phyloP scores from a whole-genome alignment of 2,888 invertebrate genomes.

The Lasioglossum leucozonium region DNA sequence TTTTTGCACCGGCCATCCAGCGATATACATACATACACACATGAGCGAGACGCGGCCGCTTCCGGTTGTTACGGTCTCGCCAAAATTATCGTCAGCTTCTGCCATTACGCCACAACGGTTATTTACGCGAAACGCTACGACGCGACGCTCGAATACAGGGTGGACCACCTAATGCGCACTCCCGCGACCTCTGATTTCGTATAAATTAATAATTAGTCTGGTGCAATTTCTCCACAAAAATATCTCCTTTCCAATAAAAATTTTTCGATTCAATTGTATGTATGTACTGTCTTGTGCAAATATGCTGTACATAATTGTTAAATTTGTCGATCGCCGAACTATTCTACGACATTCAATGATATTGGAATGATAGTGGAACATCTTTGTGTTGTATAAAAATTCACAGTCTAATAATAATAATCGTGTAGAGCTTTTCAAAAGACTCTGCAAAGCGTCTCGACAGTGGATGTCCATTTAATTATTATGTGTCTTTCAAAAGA shows the following conservation, averaged over 20 bases:
- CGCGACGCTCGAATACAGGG: constrained; percentile 13
- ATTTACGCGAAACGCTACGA: constrained; percentile 16
- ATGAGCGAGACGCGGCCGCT: constrained; percentile 22
- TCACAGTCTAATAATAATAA: neutral
- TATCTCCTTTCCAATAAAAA: neutral
- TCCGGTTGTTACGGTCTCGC: constrained; percentile 65
- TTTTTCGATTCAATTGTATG: too few relatives aligned
- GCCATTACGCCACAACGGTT: constrained; percentile 4
- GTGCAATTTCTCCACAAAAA: neutral
- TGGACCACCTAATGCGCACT: neutral
- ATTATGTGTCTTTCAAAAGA: neutral
- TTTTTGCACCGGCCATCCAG: constrained; percentile 2
- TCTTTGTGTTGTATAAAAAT: too few relatives aligned
- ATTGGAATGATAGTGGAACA: neutral
- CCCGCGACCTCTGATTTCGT: neutral
- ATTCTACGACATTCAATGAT: too few relatives aligned
- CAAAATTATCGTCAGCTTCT: constrained; percentile 54
- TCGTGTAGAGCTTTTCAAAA: too few relatives aligned
- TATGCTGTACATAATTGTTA: too few relatives aligned
- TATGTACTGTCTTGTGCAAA: too few relatives aligned
- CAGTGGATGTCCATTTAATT: neutral
- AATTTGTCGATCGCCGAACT: too few relatives aligned
- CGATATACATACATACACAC: too few relatives aligned
- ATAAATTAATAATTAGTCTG: neutral
- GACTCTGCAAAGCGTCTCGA: neutral